phyloP scores from a whole-genome alignment of 2,113 vertebrate species.

The Pica pica region DNA sequence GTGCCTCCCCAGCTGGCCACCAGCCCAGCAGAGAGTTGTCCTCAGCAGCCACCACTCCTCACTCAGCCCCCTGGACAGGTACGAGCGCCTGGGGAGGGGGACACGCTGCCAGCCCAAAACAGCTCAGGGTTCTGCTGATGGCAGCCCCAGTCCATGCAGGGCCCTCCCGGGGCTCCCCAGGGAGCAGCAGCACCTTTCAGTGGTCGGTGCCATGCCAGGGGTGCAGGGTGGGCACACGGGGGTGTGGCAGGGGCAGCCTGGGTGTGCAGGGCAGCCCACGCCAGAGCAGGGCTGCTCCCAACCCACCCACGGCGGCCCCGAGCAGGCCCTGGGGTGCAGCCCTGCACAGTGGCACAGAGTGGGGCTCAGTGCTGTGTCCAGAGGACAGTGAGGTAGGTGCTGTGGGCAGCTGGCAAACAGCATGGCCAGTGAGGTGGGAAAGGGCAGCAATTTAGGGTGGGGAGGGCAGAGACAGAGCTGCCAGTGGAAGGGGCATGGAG shows the following conservation, averaged over 20 bases:
- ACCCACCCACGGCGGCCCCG: rapidly evolving
- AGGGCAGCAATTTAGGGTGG: not conserved
- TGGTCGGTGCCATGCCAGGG: not conserved
- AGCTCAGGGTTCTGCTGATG: not conserved
- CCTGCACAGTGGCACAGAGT: not conserved
- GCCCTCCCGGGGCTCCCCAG: not conserved
- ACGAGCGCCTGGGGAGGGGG: rapidly evolving
- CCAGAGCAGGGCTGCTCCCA: not conserved
- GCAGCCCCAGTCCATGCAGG: not conserved
- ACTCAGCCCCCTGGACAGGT: not conserved
- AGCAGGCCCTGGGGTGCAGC: not conserved
- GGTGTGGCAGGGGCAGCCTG: not conserved
- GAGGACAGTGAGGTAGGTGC: rapidly evolving
- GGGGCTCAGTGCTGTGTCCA: not conserved
- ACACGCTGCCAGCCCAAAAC: rapidly evolving
- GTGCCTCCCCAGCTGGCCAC: not conserved
- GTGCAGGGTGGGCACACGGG: not conserved
- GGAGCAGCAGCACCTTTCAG: not conserved
- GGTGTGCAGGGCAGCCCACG: not conserved
- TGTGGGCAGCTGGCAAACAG: not conserved
- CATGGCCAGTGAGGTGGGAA: not conserved
- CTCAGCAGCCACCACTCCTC: not conserved
- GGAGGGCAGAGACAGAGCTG: not conserved
- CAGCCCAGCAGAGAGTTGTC: not conserved
- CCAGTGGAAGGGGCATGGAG: too few species aligned